phyloP scores from a whole-genome alignment of 2,113 vertebrate genomes.

The Malurus cyaneus region DNA sequence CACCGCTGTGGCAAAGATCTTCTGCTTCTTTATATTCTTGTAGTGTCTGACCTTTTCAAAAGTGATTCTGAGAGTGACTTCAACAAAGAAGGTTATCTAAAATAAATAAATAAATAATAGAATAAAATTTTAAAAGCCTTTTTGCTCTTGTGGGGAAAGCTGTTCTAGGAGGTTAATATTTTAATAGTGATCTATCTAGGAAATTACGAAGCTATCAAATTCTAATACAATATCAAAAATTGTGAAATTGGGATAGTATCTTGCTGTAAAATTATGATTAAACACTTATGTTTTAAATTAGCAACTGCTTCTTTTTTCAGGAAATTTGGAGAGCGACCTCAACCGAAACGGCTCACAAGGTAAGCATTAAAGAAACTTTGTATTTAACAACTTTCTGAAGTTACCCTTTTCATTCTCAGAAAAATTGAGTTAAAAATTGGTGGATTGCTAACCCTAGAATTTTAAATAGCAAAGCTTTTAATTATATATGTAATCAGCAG shows the following conservation, averaged over 20 bases:
- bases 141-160: not conserved
- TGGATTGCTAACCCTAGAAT: not conserved
- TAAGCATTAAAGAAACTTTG: slow-evolving; percentile 64
- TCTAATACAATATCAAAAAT: not conserved
- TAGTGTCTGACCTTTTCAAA: not conserved
- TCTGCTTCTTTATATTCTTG: not conserved
- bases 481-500: not conserved
- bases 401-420: not conserved
- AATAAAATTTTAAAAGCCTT: not conserved
- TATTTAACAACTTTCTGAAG: not conserved
- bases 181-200: not conserved
- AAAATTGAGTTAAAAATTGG: not conserved
- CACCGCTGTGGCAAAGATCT: not conserved
- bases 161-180: not conserved
- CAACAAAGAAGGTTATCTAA: not conserved
- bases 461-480: not conserved
- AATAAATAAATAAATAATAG: not conserved
- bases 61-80: not conserved
- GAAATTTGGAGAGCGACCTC: slow-evolving; percentile 99
- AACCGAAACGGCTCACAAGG: slow-evolving; percentile 98
- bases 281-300: slow-evolving; percentile 8
- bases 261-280: not conserved
- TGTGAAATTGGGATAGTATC: not conserved
- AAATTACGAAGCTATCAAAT: not conserved
- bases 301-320: slow-evolving; percentile 68